A percentile compares a stretch with the other conserved stretches of the same genome.
These are phyloP conservation scores for Ephydatia muelleri DNA, from an alignment of 37 sponge, comb jelly and placozoan genomes.

Conservation along the genomic window DNA sequence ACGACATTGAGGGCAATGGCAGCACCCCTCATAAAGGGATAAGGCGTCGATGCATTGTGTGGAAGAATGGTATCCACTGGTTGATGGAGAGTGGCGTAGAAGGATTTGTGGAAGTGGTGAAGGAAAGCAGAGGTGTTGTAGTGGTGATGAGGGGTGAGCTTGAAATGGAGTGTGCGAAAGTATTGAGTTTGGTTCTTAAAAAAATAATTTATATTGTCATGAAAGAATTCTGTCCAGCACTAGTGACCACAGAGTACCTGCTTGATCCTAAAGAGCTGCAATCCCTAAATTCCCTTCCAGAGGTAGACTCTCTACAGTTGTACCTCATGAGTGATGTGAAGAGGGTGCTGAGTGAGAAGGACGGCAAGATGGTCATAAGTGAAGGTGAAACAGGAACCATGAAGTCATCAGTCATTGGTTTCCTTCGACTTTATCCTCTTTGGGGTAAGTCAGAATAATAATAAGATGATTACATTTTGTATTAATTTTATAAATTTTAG, in stretches of 20 bases:
- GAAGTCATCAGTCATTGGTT: neutral
- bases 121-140: conserved; percentile 21
- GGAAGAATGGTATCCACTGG: conserved; percentile 59
- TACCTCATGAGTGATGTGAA: conserved; percentile 17
- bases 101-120: conserved; percentile 30
- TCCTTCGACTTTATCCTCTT: neutral
- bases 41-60: conserved; percentile 24
- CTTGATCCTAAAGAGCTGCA: conserved; percentile 14
- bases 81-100: conserved; percentile 32
- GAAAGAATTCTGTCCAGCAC: conserved; percentile 6
- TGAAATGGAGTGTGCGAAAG: conserved; percentile 18
- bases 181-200: conserved; percentile 12
- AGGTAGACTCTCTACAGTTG: neutral
- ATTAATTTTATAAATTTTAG: no score
- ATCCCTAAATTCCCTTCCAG: neutral
- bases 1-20: neutral
- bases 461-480: no score
- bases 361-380: neutral
- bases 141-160: conserved; percentile 17
- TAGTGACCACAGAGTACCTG: conserved; percentile 5
- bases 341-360: conserved; percentile 10
- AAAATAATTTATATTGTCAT: conserved; percentile 16
- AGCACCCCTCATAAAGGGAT: neutral
- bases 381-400: neutral
- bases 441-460: neutral